A percentile compares a stretch with the other conserved stretches of the same genome.
These are phyloP conservation scores for Odontamblyopus lacepedii DNA, from an alignment of 2,797 vertebrate genomes.

Conservation along the genomic window DNA sequence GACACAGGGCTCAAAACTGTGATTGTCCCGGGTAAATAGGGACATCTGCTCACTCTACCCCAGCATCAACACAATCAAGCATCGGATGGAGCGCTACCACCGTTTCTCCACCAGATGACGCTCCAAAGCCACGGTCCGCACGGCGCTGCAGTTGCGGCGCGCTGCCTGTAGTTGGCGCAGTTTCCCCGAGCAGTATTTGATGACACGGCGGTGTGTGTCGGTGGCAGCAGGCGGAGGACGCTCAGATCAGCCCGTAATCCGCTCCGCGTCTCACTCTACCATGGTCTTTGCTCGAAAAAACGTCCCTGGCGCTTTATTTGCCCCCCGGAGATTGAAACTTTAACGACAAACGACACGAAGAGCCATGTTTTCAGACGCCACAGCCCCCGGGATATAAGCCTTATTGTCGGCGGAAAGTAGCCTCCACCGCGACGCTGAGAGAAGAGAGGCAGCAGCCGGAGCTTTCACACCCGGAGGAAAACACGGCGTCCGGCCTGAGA, in stretches of 20 bases:
- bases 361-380: constrained; percentile 37
- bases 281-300: constrained; percentile 33
- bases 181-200: constrained; percentile 29
- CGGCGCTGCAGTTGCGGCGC: fast-evolving
- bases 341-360: constrained; percentile 5
- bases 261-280: constrained; percentile 45
- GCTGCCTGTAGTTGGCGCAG: constrained; percentile 44
- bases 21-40: too few species aligned
- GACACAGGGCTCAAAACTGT: too few species aligned
- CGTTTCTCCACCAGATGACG: constrained; percentile 37
- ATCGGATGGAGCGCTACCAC: background rate
- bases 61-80: background rate
- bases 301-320: constrained; percentile 25
- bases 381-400: constrained; percentile 47
- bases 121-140: constrained; percentile 15
- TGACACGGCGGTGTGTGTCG: constrained; percentile 45
- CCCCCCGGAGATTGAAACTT: constrained; percentile 45
- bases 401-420: constrained; percentile 48
- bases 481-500: constrained; percentile 78
- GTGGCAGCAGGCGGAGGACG: constrained; percentile 47
- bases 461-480: constrained; percentile 51
- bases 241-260: constrained; percentile 53
- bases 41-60: too few species aligned
- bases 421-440: constrained; percentile 42
- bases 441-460: constrained; percentile 30